These are phyloP conservation scores for Protonibea diacanthus DNA, from an alignment of 2,797 vertebrate genomes.

Conservation along the genomic window DNA sequence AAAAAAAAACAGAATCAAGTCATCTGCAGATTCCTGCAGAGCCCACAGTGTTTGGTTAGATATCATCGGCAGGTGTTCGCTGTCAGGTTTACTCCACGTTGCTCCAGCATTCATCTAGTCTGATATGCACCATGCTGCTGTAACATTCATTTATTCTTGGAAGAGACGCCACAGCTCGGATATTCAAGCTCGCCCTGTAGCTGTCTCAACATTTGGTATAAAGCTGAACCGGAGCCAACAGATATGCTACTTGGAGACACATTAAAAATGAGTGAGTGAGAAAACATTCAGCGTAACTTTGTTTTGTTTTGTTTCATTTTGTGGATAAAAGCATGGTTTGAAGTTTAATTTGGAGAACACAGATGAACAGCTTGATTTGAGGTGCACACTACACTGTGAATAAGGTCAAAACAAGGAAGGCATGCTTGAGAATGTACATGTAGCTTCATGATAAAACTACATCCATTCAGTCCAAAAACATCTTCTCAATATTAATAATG, in stretches of 20 bases:
- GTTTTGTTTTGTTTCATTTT: conserved; percentile 5
- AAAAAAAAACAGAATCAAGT: conserved; percentile 6
- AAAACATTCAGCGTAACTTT: conserved; percentile 1
- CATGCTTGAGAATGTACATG: background rate
- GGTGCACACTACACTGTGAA: background rate
- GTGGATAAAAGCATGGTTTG: conserved; percentile 4
- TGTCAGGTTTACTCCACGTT: conserved; percentile 56
- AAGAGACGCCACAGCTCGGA: conserved; percentile 38
- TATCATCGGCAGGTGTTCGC: conserved; percentile 66
- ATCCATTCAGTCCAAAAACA: background rate
- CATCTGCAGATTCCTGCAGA: conserved; percentile 39
- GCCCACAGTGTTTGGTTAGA: conserved; percentile 49
- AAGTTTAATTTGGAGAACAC: background rate
- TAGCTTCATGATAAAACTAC: background rate
- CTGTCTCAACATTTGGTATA: conserved; percentile 15
- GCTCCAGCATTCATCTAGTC: conserved; percentile 49
- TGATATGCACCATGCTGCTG: conserved; percentile 60
- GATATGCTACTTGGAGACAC: background rate
- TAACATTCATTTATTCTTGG: conserved; percentile 49
- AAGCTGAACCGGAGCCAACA: conserved; percentile 26
- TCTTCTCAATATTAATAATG: too few species aligned
- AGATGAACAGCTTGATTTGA: background rate
- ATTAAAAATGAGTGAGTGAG: background rate
- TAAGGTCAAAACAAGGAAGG: background rate
- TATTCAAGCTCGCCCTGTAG: conserved; percentile 26